A percentile compares a stretch with the other conserved stretches of the same genome.
Evolutionary conservation across 2,888 invertebrate genomes (phyloP).

Genomic region (Polymixis flavicincta): DNA sequence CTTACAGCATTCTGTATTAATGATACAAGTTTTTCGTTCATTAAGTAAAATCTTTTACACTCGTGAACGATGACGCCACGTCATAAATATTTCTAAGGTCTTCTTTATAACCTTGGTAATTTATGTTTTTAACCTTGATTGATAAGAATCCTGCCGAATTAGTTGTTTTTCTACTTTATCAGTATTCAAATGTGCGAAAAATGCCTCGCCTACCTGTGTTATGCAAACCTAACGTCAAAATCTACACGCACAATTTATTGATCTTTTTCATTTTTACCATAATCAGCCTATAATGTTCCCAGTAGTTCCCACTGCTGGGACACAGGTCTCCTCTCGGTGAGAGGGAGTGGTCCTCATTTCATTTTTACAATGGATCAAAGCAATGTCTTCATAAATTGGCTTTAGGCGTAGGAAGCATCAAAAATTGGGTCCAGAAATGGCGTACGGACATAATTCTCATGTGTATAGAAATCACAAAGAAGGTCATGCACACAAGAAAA

Average conservation of each 20-base stretch:
- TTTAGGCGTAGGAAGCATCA: not conserved
- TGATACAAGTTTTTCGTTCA: not conserved
- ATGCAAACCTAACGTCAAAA: not conserved
- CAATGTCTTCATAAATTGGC: not conserved
- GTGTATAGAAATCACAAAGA: slow-evolving; percentile 16
- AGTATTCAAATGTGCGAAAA: slow-evolving; percentile 25
- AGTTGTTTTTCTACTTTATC: slow-evolving; percentile 42
- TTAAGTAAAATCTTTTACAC: not conserved
- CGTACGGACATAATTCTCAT: not conserved
- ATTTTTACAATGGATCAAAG: not conserved
- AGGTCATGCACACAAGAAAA: slow-evolving; percentile 19
- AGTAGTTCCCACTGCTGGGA: too few relatives aligned
- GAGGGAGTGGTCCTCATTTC: too few relatives aligned
- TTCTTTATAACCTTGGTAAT: slow-evolving; percentile 30
- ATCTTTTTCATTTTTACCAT: not conserved
- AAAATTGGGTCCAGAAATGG: not conserved
- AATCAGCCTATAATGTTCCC: too few relatives aligned
- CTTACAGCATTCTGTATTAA: not conserved
- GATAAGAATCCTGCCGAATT: slow-evolving; percentile 47
- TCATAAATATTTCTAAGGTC: slow-evolving; percentile 18
- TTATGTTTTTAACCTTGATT: slow-evolving; percentile 43
- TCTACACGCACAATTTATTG: not conserved
- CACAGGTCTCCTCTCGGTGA: too few relatives aligned
- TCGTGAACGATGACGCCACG: slow-evolving; percentile 6
- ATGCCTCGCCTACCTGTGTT: slow-evolving; percentile 1